A percentile compares a stretch with the other conserved stretches of the same genome.
Evolutionary conservation across 2,797 vertebrate genomes (phyloP).

Genomic region (Pipistrellus pipistrellus): DNA sequence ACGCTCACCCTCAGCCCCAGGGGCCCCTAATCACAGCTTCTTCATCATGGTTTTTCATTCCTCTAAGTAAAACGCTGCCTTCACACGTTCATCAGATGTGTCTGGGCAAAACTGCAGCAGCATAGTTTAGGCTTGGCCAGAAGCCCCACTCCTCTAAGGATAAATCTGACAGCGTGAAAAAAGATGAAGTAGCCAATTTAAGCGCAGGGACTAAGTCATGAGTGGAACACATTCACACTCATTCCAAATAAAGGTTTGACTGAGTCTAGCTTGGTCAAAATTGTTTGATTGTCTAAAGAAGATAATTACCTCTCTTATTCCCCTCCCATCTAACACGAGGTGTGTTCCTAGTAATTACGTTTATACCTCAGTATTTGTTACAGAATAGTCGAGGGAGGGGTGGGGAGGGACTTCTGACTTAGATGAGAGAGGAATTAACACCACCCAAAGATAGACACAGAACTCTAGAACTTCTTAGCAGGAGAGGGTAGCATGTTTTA

Average conservation of each 20-base stretch:
- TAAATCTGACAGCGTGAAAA: not conserved
- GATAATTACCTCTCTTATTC: not conserved
- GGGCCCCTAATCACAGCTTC: not conserved
- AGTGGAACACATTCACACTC: not conserved
- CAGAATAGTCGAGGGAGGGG: not conserved
- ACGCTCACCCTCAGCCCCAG: not conserved
- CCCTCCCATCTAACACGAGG: not conserved
- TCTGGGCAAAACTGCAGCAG: not conserved
- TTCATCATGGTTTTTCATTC: not conserved
- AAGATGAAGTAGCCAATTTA: not conserved
- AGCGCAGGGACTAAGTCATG: not conserved
- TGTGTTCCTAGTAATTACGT: not conserved
- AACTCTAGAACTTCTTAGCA: not conserved
- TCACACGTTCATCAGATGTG: not conserved
- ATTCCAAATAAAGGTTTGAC: constrained; percentile 49
- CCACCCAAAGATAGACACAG: not conserved
- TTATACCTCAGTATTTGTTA: constrained; percentile 16
- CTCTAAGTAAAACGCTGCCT: not conserved
- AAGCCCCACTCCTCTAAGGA: not conserved
- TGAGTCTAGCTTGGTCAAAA: not conserved
- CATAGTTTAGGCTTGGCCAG: not conserved
- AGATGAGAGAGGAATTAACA: not conserved
- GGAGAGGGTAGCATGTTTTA: not conserved
- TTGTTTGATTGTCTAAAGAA: constrained; percentile 23
- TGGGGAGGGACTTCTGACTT: not conserved